Evolutionary conservation across 2,113 vertebrate genomes (phyloP), one percentile per base, ranked within the genome.

Genomic region (Entomyzon cyanotis): DNA sequence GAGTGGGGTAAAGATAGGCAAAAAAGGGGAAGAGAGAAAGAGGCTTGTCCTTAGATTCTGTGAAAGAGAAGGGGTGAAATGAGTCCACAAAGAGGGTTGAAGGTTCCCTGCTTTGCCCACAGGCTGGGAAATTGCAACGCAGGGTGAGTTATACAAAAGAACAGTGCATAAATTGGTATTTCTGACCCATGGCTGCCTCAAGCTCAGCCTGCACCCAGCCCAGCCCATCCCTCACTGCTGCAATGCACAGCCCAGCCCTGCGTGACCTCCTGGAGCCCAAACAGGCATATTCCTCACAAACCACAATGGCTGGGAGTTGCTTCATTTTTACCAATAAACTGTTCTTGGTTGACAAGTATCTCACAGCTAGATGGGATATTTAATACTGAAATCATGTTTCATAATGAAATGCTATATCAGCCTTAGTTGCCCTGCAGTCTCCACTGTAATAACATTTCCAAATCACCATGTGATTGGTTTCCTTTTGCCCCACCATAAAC

Each of bases 361-460:
- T 95, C 70, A 41, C 35, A 79, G 89, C 52, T 84, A 75, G 85
- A 74, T 91, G 78, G 64, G 65, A 84, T 82, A 83, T 93, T 96
- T 94, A 92, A 91, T 89, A 44, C 30, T 53, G 27, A 86, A 76
- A 82, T 84, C 64, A 28, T 75, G 69, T 90, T 89, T 76, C 24
- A 12, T 87, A 95, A 94, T 84, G 58, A 80, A 95, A 70, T 83
- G 37, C 10, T 59, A 5, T 47, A 47, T 89, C 80, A 89, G 31
- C 69, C 71, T 90, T 52, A 71, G 63, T 71, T 90, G 62, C 63
- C 53, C 73, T 68, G 42, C 28, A 76, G 44, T 90, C 59, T 88
- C 78, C 59, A 71, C 65, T 73, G 33, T 33, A 79, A 85, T n/a
- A 56, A n/a, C 44, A n/a, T 80, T 93, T 90, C 79, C 65, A 90